These are phyloP conservation scores for Glareola pratincola DNA, from an alignment of 2,113 vertebrate species.

Conservation along the genomic window DNA sequence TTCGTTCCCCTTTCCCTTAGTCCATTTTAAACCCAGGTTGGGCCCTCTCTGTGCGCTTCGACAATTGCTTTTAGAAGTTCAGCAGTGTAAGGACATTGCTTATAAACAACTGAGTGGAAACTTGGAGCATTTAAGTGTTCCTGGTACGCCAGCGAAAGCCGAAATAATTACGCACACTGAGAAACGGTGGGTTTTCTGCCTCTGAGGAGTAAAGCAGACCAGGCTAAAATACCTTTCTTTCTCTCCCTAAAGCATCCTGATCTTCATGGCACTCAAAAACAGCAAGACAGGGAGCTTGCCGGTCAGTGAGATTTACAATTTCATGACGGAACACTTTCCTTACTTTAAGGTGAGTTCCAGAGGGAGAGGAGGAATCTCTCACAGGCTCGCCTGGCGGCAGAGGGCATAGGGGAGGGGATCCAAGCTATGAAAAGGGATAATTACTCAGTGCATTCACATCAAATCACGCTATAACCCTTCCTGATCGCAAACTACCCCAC, in stretches of 20 bases:
- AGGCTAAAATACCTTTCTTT: neutral
- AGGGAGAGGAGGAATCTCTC: neutral
- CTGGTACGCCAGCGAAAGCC: neutral
- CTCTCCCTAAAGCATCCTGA: constrained; percentile 86
- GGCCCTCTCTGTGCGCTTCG: neutral
- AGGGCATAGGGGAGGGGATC: neutral
- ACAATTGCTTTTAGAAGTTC: neutral
- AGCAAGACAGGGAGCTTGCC: constrained; percentile 95
- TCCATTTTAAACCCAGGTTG: neutral
- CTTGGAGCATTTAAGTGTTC: neutral
- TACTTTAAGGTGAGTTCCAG: constrained; percentile 92
- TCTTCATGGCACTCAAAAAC: constrained; percentile 98
- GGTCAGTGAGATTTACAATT: constrained; percentile 98
- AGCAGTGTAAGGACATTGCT: neutral
- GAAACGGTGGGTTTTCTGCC: accelerated
- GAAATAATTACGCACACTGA: neutral
- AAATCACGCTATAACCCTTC: neutral
- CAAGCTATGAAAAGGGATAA: neutral
- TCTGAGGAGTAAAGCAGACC: neutral
- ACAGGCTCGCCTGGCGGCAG: neutral
- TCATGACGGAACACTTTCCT: constrained; percentile 97
- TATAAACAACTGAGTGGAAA: neutral
- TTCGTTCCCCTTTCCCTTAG: neutral
- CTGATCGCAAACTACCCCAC: neutral
- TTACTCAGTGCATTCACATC: neutral